These are phyloP conservation scores for Coracopsis vasa DNA, from an alignment of 2,113 vertebrate genomes.

Conservation along the genomic window DNA sequence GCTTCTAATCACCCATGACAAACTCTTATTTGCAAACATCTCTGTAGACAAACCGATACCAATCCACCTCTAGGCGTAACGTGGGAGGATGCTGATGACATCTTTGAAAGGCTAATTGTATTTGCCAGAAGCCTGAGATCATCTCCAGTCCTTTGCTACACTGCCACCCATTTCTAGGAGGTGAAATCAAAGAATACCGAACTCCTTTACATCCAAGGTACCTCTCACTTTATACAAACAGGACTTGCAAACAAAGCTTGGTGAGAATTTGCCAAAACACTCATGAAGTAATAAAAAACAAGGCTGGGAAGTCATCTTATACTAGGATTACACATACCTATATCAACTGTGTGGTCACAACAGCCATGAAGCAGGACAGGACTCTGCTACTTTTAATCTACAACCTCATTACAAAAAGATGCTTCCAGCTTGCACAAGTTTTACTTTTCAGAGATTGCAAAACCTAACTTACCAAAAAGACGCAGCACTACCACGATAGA, in stretches of 20 bases:
- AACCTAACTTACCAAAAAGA: neutral
- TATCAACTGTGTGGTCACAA: accelerated
- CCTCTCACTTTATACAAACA: neutral
- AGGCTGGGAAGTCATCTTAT: neutral
- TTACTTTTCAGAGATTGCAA: neutral
- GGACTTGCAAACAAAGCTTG: neutral
- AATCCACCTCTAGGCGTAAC: neutral
- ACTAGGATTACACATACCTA: neutral
- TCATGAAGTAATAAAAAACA: neutral
- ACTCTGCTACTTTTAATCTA: neutral
- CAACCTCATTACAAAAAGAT: neutral
- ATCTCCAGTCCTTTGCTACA: neutral
- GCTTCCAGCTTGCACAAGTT: neutral
- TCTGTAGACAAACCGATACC: neutral
- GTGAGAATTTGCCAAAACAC: neutral
- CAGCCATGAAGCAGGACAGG: accelerated
- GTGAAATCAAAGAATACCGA: neutral
- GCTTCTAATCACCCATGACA: conserved; percentile 9
- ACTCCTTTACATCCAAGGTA: neutral
- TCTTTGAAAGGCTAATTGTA: neutral
- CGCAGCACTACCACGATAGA: neutral
- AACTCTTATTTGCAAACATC: conserved; percentile 13
- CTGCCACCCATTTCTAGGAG: neutral
- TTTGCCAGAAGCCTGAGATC: conserved; percentile 2
- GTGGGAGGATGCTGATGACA: conserved; percentile 16